Base-by-base conservation (phyloP, 2,797 vertebrate genomes). In the Platalea minor region DNA sequence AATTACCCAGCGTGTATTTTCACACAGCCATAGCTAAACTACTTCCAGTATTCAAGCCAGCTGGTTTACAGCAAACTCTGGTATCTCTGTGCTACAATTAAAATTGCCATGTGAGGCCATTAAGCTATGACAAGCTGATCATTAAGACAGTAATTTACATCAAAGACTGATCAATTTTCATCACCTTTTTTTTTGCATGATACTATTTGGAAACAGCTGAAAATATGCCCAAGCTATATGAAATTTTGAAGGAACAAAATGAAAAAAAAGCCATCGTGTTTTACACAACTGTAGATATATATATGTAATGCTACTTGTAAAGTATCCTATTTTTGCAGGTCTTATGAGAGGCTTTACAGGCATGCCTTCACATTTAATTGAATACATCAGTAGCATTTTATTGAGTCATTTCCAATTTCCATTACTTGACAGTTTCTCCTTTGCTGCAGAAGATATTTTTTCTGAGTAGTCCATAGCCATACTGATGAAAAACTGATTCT, bases 261-360 rank as follows among this genome's bases (percentile, higher is more conserved):
- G 13, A 5, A 21, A 7, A 25, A 29, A 45, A 57, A 7, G 11
- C 0, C 24, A 51, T 13, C 5, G 0, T 41, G 3, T 48, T 83
- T 73, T 59, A 57, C 7, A 50, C 16, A 63, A 25, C 7, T 75
- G 2, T 57, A 9, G 6, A 4, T 39, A 31, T 8, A 5, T 17
- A 14, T 48, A 65, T 23, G 64, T 54, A 77, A 59, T 33, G 9
- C 0, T 80, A 13, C 20, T 80, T 85, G 5, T 46, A 63, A 79
- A 50, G 85, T 11, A 61, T 35, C 2, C 2, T n/a, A 1, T 3
- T n/a, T 80, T 56, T 75, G 7, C 1, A 2, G 5, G 24, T 67
- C 7, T 85, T 67, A 60, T 82, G 41, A 67, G n/a, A 41, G 4
- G 7, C 29, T 80, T 93, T 92, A 41, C 17, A 68, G 35, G 9